Evolutionary conservation across 1,140 invertebrate genomes (phyloP).

Genomic region (Dinoponera quadriceps): DNA sequence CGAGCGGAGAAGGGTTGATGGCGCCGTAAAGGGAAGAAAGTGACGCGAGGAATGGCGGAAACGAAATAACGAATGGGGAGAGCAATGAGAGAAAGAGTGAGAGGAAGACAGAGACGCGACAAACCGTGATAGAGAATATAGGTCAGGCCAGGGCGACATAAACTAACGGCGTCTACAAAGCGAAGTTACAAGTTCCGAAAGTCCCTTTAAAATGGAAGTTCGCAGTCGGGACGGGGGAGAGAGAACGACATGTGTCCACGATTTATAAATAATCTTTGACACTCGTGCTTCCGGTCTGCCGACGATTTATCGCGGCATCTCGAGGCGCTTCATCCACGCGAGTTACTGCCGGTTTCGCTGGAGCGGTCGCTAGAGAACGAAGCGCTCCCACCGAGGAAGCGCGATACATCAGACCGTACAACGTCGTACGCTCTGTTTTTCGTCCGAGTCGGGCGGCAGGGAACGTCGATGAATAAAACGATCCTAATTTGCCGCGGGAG

Average conservation of each 20-base stretch:
- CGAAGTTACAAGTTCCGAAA: not conserved
- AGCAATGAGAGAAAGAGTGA: too few relatives aligned
- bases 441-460: too few relatives aligned
- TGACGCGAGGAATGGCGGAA: constrained; percentile 1
- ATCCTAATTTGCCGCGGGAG: too few relatives aligned
- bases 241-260: not conserved
- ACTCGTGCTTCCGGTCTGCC: not conserved
- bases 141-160: constrained; percentile 16
- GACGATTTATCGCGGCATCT: constrained; percentile 29
- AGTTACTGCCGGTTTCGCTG: not conserved
- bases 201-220: constrained; percentile 17
- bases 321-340: constrained; percentile 5
- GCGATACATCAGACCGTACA: not conserved
- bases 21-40: constrained; percentile 11
- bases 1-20: not conserved
- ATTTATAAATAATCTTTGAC: constrained; percentile 40
- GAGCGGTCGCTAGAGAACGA: not conserved
- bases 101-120: not conserved
- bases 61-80: constrained; percentile 27
- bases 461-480: too few relatives aligned
- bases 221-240: not conserved
- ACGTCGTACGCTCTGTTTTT: not conserved
- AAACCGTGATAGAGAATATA: constrained; percentile 11
- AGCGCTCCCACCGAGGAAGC: not conserved
- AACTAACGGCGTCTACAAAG: not conserved